Percentiles rank a stretch among this genome's conserved stretches.
Conservation (phyloP, 2,888 invertebrate genomes). For the Tridacna gigas region DNA sequence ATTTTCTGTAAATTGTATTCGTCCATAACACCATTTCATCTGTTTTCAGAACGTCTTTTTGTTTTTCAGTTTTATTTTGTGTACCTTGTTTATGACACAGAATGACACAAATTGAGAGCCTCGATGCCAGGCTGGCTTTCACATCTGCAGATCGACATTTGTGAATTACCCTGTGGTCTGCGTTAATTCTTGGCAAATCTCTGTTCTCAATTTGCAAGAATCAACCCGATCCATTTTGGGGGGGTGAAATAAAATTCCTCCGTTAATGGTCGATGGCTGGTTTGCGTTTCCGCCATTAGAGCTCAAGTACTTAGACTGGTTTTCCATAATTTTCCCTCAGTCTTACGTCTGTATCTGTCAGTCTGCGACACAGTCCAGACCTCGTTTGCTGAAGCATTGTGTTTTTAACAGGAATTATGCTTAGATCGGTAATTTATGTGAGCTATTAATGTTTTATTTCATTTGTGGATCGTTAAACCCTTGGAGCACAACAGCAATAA, state of each 20-base stretch:
- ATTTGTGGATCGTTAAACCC: too few species aligned
- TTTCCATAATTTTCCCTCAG: conserved; percentile 7
- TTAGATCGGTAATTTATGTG: not conserved
- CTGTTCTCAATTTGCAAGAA: conserved; percentile 47
- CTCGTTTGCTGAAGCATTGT: conserved; percentile 10
- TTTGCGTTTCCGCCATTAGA: conserved; percentile 33
- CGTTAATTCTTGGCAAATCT: conserved; percentile 4
- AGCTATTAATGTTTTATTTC: not conserved
- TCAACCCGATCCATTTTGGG: conserved; percentile 30
- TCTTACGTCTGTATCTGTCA: conserved; percentile 42
- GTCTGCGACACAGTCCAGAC: conserved; percentile 39
- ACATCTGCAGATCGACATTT: too few species aligned
- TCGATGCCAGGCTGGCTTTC: too few species aligned
- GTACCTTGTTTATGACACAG: too few species aligned
- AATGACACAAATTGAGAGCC: too few species aligned
- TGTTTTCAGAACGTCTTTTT: too few species aligned
- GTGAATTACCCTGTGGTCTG: conserved; percentile 10
- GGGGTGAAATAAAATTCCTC: conserved; percentile 52
- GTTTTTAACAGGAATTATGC: conserved; percentile 10
- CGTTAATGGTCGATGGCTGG: conserved; percentile 34
- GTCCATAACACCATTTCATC: too few species aligned
- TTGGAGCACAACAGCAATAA: too few species aligned
- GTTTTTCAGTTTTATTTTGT: too few species aligned
- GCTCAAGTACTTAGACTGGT: conserved; percentile 36
- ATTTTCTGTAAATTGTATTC: too few species aligned